Evolutionary conservation across 2,113 vertebrate species (phyloP), one percentile per base, ranked within the genome.

Genomic region (Alligator mississippiensis): DNA sequence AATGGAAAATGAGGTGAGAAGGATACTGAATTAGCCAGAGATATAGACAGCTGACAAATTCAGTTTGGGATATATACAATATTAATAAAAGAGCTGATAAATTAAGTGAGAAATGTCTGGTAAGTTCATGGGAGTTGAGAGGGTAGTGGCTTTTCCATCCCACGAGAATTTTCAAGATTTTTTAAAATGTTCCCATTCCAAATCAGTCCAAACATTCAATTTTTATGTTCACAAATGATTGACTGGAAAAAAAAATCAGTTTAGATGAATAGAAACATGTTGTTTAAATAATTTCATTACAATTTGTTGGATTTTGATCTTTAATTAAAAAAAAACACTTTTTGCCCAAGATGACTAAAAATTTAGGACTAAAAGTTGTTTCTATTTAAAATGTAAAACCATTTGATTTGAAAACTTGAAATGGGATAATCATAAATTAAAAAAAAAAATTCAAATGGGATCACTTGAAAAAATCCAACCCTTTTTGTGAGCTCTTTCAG

Each of bases 81-180:
- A 3, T 3, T 75, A 74, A n/a, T 7, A 25, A 47, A 74, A 74
- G 17, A 76, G 75, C 58, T 18, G 11, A 17, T 22, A 58, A 77
- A 0, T 12, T 77, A 72, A 55, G 12, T 11, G 25, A 1, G 1
- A 79, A 30, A 0, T 2, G 9, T 78, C 75, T 84, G 27, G 38
- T 24, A 9, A 14, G 47, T 9, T 60, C 64, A 28, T 76, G 0
- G 0, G 27, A 38, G 12, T 0, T 0, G n/a, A 55, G 5, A 4
- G 64, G 58, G 60, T 47, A 63, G 60, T 16, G 77, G 22, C 75
- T 80, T 85, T 13, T 66, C 61, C 16, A 2, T 77, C 80, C 61
- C 17, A 34, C 15, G 79, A 59, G 66, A 60, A 25, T 12, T 19
- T 90, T 77, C 58, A 76, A 22, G 18, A 38, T 11, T 11, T 55